These are phyloP conservation scores for Paratrypauchen microcephalus DNA, from an alignment of 2,797 vertebrate genomes.

Conservation along the genomic window DNA sequence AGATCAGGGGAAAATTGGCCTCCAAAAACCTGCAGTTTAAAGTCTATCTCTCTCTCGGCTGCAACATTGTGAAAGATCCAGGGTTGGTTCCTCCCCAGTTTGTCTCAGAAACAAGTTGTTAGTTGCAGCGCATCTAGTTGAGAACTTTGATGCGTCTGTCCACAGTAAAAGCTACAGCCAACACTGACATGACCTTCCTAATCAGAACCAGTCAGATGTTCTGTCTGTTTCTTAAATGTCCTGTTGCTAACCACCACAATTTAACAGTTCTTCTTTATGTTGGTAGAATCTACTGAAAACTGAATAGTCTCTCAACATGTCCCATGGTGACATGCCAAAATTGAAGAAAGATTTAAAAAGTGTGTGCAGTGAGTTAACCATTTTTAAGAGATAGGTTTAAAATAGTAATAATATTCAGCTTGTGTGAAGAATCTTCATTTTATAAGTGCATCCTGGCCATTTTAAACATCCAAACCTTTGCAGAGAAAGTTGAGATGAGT, in stretches of 20 bases:
- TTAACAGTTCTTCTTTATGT: slow-evolving; percentile 33
- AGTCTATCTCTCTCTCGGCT: slow-evolving; percentile 64
- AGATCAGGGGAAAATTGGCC: slow-evolving; percentile 76
- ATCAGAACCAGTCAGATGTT: slow-evolving; percentile 45
- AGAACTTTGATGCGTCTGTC: slow-evolving; percentile 52
- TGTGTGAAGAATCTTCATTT: neutral
- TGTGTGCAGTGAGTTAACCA: slow-evolving; percentile 15
- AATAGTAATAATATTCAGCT: neutral
- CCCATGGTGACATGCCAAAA: slow-evolving; percentile 42
- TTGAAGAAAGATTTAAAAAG: slow-evolving; percentile 53
- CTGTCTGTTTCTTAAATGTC: slow-evolving; percentile 18
- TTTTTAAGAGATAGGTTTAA: no score
- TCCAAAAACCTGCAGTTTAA: slow-evolving; percentile 69
- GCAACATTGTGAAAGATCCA: slow-evolving; percentile 66
- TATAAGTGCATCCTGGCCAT: neutral
- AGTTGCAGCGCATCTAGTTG: slow-evolving; percentile 50
- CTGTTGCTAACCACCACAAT: slow-evolving; percentile 16
- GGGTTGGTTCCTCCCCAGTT: slow-evolving; percentile 44
- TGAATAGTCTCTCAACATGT: slow-evolving; percentile 49
- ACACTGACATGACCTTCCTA: slow-evolving; percentile 33
- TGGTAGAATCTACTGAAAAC: slow-evolving; percentile 51
- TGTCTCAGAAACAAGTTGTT: slow-evolving; percentile 67
- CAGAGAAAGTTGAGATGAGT: slow-evolving; percentile 9
- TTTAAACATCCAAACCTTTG: neutral
- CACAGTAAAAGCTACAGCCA: slow-evolving; percentile 38